Base-by-base conservation (phyloP, 1,140 invertebrate species). In the Eumaeus atala region DNA sequence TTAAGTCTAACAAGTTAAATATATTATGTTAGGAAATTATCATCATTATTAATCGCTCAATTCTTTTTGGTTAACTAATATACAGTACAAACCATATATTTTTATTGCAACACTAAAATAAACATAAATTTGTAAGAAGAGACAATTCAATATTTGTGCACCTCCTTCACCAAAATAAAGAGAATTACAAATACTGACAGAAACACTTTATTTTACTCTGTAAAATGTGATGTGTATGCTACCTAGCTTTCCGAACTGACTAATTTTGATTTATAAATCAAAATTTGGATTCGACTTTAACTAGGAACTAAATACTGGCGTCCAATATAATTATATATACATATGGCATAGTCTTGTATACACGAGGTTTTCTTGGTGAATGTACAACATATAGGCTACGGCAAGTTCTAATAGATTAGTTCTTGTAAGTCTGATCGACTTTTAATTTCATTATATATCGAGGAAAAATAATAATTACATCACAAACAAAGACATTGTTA, bases 321-420 rank as follows among this genome's bases (percentile, higher is more conserved):
- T 73, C 74, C 67, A 72, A 67, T 70, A n/a, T n/a, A 67, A 72
- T 58, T 40, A 62, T 34, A 55, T 61, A 64, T 38, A 59, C 35
- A 63, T 62, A 65, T 67, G 62, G 70, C 64, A 75, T 63, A 47
- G 55, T 52, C 63, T n/a, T n/a, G n/a, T 17, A 42, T 42, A 28
- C 21, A 28, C 21, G 21, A 28, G 21, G 21, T 28, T 6, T 28
- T 42, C 16, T 14, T 12, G 40, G 16, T 7, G 9, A 10, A 42
- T 14, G 40, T 14, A 42, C 16, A 42, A 42, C 16, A 42, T 42
- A 42, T 12, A 42, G n/a, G 16, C 35, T 37, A 37, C 21, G 21
- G 21, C 21, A 28, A 28, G 21, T 28, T 28, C 21, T 28, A 28
- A 28, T 6, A 28, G 21, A 28, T 6, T 3, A 28, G n/a, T n/a